Conservation (phyloP, 2,113 vertebrate species). For the Mohoua ochrocephala region DNA sequence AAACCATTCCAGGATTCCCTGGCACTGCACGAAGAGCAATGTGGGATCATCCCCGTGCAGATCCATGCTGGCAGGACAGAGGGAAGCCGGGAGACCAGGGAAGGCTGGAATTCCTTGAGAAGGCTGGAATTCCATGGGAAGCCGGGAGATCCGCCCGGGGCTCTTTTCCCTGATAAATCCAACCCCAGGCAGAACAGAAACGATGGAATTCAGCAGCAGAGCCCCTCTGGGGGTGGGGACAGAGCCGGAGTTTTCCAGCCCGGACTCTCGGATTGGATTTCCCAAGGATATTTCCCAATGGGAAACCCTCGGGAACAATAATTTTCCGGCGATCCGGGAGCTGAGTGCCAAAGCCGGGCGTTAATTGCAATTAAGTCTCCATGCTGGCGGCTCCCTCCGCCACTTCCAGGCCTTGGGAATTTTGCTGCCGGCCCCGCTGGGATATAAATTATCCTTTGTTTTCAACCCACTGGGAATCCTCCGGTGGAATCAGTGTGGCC, state of each 20-base stretch:
- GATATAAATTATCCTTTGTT: conserved; percentile 26
- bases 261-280: conserved; percentile 23
- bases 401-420: conserved; percentile 9
- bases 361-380: conserved; percentile 55
- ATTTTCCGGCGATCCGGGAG: not conserved
- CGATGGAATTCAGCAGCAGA: not conserved
- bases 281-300: conserved; percentile 4
- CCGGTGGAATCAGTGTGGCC: not conserved
- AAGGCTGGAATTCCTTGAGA: too few relatives aligned
- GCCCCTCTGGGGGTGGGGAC: fast-evolving
- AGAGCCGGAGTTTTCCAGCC: not conserved
- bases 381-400: conserved; percentile 15
- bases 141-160: not conserved
- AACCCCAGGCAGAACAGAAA: not conserved
- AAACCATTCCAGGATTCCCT: not conserved
- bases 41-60: too few relatives aligned
- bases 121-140: not conserved
- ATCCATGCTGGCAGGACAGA: fast-evolving
- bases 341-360: conserved; percentile 16
- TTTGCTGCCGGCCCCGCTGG: not conserved
- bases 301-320: conserved; percentile 38
- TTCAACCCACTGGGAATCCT: conserved; percentile 11
- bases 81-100: fast-evolving
- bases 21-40: not conserved
- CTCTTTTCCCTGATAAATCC: not conserved